phyloP scores from a whole-genome alignment of 2,113 vertebrate genomes.

The Chaenocephalus aceratus region DNA sequence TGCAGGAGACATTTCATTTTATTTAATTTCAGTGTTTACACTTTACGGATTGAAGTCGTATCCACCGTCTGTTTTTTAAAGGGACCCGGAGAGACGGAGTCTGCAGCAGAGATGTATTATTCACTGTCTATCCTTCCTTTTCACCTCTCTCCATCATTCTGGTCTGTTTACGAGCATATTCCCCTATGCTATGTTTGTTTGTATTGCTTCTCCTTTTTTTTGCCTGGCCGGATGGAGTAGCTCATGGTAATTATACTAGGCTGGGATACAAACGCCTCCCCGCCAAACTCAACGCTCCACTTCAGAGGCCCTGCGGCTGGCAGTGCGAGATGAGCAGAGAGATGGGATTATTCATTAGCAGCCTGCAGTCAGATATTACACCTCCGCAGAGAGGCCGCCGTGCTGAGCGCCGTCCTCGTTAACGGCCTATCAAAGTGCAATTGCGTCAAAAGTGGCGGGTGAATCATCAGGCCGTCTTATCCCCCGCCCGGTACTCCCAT shows the following conservation, averaged over 20 bases:
- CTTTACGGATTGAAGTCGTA: neutral
- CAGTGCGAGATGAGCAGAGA: conserved; percentile 45
- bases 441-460: conserved; percentile 25
- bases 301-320: conserved; percentile 54
- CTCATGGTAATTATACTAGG: conserved; percentile 61
- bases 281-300: conserved; percentile 37
- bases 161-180: conserved; percentile 7
- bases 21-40: neutral
- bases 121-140: neutral
- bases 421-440: conserved; percentile 57
- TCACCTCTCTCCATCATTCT: conserved; percentile 9
- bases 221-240: conserved; percentile 2
- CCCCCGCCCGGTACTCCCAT: conserved; percentile 43
- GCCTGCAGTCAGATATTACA: conserved; percentile 58
- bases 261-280: conserved; percentile 45
- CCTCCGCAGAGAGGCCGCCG: conserved; percentile 47
- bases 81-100: neutral
- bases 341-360: conserved; percentile 61
- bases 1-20: neutral
- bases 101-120: neutral
- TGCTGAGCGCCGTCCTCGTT: conserved; percentile 49
- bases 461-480: conserved; percentile 45
- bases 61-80: neutral
- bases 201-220: conserved; percentile 10
- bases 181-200: conserved; percentile 23